A percentile compares a stretch with the other conserved stretches of the same genome.
Evolutionary conservation across 2,888 invertebrate species (phyloP).

Genomic region (Meiosimyza platycephala): DNA sequence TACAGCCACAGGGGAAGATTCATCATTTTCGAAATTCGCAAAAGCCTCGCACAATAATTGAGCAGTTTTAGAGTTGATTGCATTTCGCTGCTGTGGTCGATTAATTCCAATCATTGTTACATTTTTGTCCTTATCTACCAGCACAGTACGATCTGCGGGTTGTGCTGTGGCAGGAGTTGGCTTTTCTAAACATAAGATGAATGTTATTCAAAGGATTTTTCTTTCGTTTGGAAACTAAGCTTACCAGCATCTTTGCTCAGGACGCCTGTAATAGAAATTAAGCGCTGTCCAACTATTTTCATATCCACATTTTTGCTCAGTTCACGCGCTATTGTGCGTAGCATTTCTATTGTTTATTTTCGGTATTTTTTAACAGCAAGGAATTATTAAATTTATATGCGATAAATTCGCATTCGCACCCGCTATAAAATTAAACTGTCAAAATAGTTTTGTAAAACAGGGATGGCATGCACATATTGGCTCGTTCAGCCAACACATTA

Average conservation of each 20-base stretch:
- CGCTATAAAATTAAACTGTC: too few species aligned
- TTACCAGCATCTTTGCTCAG: conserved; percentile 46
- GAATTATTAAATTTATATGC: too few species aligned
- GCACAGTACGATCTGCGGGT: conserved; percentile 51
- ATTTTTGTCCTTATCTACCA: conserved; percentile 73
- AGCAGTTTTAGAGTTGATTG: conserved; percentile 79
- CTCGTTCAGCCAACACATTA: too few species aligned
- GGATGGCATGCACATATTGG: too few species aligned
- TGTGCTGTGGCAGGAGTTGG: conserved; percentile 33
- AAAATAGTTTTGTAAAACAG: too few species aligned
- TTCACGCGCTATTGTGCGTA: conserved; percentile 48
- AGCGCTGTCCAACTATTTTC: conserved; percentile 47
- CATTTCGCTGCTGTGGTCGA: conserved; percentile 84
- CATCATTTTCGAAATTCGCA: conserved; percentile 82
- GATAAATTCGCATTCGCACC: too few species aligned
- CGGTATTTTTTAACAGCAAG: too few species aligned
- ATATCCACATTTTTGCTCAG: conserved; percentile 45
- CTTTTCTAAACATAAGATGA: conserved; percentile 42
- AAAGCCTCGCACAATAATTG: conserved; percentile 78
- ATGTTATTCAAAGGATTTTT: conserved; percentile 43
- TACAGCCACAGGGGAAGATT: conserved; percentile 77
- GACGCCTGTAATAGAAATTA: conserved; percentile 44
- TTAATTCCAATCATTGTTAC: conserved; percentile 89
- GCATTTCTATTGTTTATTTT: conserved; percentile 44
- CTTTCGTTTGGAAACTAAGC: conserved; percentile 38